Evolutionary conservation across 2,797 vertebrate species (phyloP), one percentile per base, ranked within the genome.

Genomic region (Pitangus sulphuratus): DNA sequence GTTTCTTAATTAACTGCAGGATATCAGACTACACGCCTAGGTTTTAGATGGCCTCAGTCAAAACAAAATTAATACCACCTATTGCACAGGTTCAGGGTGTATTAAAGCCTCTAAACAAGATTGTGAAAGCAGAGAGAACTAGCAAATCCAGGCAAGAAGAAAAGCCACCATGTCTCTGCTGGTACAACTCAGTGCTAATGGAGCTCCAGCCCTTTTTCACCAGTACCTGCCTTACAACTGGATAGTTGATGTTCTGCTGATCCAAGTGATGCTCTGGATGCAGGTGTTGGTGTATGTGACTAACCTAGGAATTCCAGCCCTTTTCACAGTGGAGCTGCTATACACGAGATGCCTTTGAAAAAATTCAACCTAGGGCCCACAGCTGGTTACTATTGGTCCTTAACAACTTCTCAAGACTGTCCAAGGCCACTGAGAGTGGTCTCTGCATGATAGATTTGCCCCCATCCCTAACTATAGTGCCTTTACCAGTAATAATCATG

Each of bases 141-240:
- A 87, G 39, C 17, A 94, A 93, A 93, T 65, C 19, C 44, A 74
- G 56, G 20, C 54, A 93, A 85, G 48, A 86, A 71, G n/a, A 77
- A 86, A 78, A 81, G 15, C 22, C 48, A 60, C 10, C 3, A 5
- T 24, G 19, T n/a, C 10, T 87, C 11, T 58, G 4, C 44, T 70
- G 22, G 11, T 51, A 3, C 2, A 4, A 74, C 14, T 53, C 26
- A 24, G 8, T 37, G 35, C 7, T 89, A 58, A 58, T 15, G 30
- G 47, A 70, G 15, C 6, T 69, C n/a, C 39, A 58, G 48, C 4
- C 33, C 62, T 74, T 87, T 87, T 77, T 44, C 20, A 48, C 13
- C 14, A 47, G 33, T 66, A 45, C 14, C 22, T 77, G 44, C 13
- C 31, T 70, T 47, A 84, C 20, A 85, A 19, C 22, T 62, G 51